phyloP scores from a whole-genome alignment of 2,113 vertebrate species.

The Callorhinus ursinus region DNA sequence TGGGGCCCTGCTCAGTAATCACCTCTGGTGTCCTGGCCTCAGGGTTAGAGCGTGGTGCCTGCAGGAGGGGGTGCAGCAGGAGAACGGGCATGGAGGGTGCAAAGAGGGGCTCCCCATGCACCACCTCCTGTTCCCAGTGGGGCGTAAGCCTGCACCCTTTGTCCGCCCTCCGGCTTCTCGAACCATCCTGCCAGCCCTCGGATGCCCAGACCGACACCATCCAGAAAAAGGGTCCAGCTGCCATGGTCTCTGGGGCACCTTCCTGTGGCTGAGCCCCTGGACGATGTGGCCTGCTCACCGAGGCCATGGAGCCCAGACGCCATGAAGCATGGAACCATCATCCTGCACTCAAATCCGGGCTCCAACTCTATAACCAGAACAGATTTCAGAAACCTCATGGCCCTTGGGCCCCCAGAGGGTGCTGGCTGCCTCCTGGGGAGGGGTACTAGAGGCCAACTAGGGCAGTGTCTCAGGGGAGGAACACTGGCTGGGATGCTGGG shows the following conservation, averaged over 20 bases:
- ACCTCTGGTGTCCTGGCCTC: not conserved
- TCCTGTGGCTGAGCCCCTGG: not conserved
- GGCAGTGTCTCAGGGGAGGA: accelerated
- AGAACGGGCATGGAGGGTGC: too few relatives aligned
- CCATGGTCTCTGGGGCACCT: not conserved
- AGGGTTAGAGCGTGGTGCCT: not conserved
- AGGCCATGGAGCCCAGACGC: not conserved
- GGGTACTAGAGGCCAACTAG: not conserved
- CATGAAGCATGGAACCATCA: not conserved
- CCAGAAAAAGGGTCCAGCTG: not conserved
- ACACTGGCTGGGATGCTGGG: not conserved
- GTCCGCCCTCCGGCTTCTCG: accelerated
- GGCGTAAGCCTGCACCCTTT: not conserved
- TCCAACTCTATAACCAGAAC: not conserved
- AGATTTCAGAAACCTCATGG: not conserved
- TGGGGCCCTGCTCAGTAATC: too few relatives aligned
- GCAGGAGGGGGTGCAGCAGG: too few relatives aligned
- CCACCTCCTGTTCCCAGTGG: not conserved
- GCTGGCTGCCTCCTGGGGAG: too few relatives aligned
- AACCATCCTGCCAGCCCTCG: too few relatives aligned
- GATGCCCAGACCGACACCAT: accelerated
- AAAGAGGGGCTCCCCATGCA: accelerated
- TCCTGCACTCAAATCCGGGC: not conserved
- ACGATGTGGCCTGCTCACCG: accelerated
- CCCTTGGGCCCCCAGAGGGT: not conserved